phyloP scores from a whole-genome alignment of 2,888 invertebrate genomes.

The Aplocera efformata region DNA sequence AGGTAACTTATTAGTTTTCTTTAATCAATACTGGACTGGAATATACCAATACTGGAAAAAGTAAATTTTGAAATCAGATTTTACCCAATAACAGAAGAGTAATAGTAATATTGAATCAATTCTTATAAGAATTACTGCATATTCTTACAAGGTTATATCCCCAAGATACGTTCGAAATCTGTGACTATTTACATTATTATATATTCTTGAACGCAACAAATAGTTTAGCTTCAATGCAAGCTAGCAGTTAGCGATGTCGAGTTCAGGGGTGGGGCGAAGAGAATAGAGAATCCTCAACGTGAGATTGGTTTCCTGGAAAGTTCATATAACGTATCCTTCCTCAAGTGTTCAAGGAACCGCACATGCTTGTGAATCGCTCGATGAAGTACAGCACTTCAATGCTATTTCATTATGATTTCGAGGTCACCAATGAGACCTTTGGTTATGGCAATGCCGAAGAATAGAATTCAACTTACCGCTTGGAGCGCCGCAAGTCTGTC shows the following conservation, averaged over 20 bases:
- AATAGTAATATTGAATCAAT: too few relatives aligned
- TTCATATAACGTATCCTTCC: constrained; percentile 15
- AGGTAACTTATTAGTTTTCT: too few relatives aligned
- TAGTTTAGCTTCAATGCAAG: constrained; percentile 63
- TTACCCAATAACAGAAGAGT: too few relatives aligned
- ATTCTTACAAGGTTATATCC: constrained; percentile 19
- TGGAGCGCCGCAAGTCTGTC: constrained; percentile 98
- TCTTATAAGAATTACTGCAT: not conserved
- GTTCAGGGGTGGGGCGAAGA: constrained; percentile 70
- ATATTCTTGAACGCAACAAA: constrained; percentile 55
- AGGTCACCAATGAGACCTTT: constrained; percentile 68
- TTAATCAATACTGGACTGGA: too few relatives aligned
- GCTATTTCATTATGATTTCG: constrained; percentile 61
- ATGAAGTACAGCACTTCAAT: constrained; percentile 41
- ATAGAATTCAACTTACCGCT: constrained; percentile 86
- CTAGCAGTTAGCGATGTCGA: constrained; percentile 57
- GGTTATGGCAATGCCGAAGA: constrained; percentile 57
- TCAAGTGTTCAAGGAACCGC: constrained; percentile 17
- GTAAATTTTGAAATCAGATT: too few relatives aligned
- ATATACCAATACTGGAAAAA: too few relatives aligned
- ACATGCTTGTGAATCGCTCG: constrained; percentile 24
- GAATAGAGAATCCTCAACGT: constrained; percentile 42
- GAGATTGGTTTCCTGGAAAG: constrained; percentile 30
- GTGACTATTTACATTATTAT: constrained; percentile 28
- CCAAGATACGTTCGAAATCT: constrained; percentile 30